These are phyloP conservation scores for Cercocebus atys DNA, from an alignment of 2,113 vertebrate genomes.

Conservation along the genomic window DNA sequence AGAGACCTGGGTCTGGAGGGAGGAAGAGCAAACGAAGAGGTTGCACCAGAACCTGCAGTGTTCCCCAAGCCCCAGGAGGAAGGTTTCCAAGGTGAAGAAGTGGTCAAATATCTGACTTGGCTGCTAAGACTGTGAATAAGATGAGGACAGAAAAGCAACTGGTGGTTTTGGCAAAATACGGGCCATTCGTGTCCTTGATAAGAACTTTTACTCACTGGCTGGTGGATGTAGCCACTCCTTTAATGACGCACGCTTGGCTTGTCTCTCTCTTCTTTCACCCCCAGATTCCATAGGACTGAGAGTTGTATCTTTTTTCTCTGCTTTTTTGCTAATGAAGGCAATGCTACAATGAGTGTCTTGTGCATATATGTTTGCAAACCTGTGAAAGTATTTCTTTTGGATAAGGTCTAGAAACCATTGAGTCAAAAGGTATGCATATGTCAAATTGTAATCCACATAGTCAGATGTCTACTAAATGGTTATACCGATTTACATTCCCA, in stretches of 20 bases:
- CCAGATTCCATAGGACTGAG: no score
- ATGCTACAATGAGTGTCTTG: background rate
- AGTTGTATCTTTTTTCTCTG: background rate
- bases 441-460: background rate
- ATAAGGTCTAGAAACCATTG: background rate
- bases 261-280: background rate
- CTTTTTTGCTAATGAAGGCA: background rate
- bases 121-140: background rate
- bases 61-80: background rate
- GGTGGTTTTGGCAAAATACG: background rate
- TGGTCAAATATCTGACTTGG: background rate
- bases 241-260: background rate
- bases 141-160: background rate
- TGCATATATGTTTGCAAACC: background rate
- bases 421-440: background rate
- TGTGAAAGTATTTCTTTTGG: background rate
- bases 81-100: background rate
- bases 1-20: background rate
- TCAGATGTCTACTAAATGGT: background rate
- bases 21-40: background rate
- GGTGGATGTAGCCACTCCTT: background rate
- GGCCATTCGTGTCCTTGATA: rapidly evolving
- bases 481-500: rapidly evolving
- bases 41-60: rapidly evolving
- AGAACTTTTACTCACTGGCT: background rate